Percentiles rank a stretch among this genome's conserved stretches.
phyloP scores from a whole-genome alignment of 2,113 vertebrate species.

The Mus pahari region DNA sequence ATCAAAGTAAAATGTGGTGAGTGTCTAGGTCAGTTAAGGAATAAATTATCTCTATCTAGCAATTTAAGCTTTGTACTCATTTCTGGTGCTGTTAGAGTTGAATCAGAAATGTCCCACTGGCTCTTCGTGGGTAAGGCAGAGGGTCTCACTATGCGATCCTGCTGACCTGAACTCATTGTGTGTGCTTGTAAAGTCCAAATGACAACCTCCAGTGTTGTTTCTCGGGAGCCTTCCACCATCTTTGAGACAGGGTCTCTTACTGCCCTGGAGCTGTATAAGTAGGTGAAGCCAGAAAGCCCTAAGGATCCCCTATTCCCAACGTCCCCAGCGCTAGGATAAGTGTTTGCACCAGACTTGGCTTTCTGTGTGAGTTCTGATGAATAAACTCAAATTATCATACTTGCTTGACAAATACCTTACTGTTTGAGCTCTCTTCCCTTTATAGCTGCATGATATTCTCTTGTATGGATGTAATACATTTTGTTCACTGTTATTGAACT shows the following conservation, averaged over 20 bases:
- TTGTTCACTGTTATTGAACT: neutral
- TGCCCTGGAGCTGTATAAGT: neutral
- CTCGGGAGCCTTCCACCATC: neutral
- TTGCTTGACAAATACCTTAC: neutral
- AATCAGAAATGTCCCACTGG: neutral
- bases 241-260: neutral
- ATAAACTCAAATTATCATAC: neutral
- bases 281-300: neutral
- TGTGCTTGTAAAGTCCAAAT: neutral
- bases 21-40: neutral
- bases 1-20: constrained; percentile 3
- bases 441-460: neutral
- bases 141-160: neutral
- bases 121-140: neutral
- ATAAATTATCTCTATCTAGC: neutral
- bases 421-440: neutral
- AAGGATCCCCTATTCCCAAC: neutral
- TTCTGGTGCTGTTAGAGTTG: neutral
- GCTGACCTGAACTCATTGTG: neutral
- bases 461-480: neutral
- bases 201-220: neutral
- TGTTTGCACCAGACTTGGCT: neutral
- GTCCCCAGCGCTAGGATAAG: neutral
- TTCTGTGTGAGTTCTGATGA: neutral
- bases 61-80: neutral